A percentile compares a stretch with the other conserved stretches of the same genome.
phyloP scores from a whole-genome alignment of 1,140 invertebrate genomes.

The Prorops nasuta region DNA sequence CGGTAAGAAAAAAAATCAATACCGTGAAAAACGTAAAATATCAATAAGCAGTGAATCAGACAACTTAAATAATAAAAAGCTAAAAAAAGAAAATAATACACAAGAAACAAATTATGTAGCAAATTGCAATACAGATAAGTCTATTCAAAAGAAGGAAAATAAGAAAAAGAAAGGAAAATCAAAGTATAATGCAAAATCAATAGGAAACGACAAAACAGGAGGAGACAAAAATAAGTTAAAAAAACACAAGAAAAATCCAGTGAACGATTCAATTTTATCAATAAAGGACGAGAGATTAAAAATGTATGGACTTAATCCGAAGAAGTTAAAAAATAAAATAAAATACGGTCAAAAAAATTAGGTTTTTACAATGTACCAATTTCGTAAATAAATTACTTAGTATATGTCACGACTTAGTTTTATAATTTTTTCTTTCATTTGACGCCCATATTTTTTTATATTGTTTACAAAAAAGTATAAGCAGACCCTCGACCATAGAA shows the following conservation, averaged over 20 bases:
- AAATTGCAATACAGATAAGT: too few relatives aligned
- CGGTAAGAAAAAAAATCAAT: conserved; percentile 27
- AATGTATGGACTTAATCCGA: conserved; percentile 90
- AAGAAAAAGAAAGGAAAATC: conserved; percentile 10
- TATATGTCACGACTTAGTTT: too few relatives aligned
- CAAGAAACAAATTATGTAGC: too few relatives aligned
- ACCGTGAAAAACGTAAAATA: conserved; percentile 22
- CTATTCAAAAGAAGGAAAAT: conserved; percentile 1
- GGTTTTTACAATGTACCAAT: too few relatives aligned
- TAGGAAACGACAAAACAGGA: background rate
- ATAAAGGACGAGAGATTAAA: conserved; percentile 76
- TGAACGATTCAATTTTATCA: conserved; percentile 33
- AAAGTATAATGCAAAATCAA: background rate
- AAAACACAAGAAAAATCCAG: background rate
- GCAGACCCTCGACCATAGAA: too few relatives aligned
- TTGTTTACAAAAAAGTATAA: too few relatives aligned
- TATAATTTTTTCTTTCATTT: too few relatives aligned
- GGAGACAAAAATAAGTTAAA: background rate
- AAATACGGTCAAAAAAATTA: too few relatives aligned
- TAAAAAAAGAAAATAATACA: too few relatives aligned
- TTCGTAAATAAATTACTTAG: too few relatives aligned
- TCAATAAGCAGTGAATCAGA: conserved; percentile 17
- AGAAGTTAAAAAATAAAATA: conserved; percentile 75
- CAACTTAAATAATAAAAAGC: too few relatives aligned
- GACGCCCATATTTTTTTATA: too few relatives aligned